Evolutionary conservation across 2,888 invertebrate species (phyloP), one percentile per base, ranked within the genome.

Genomic region (Mythimna lalbum): DNA sequence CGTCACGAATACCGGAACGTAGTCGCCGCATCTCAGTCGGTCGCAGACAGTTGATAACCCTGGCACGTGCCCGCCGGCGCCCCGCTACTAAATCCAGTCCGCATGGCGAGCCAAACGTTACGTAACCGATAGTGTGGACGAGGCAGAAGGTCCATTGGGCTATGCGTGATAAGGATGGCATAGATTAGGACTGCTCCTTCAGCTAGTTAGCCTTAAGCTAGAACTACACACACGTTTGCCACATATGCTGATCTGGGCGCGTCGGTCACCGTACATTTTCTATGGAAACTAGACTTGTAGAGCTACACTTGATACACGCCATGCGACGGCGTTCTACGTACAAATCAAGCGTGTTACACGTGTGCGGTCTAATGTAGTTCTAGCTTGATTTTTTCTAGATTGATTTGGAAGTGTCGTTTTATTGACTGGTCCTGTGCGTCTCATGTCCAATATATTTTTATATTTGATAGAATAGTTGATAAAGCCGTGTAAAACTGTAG

Each of bases 31-130:
- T 81, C 82, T 73, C 63, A 66, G 81, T 76, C 77, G 77, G 63
- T 76, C 68, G 59, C 52, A 86, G 86, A 78, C 86, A 83, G 81
- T 76, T 69, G 86, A 74, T 83, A 83, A 74, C 73, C 80, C 81
- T 81, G 84, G 76, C 86, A 81, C 81, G 78, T 80, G 88, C 33
- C 23, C 76, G 88, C 88, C 88, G 90, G 88, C 89, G 85, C 84
- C 85, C 76, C 85, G 83, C 81, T 73, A 84, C 90, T 88, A 90
- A 89, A 90, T 91, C 86, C 85, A 89, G 87, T 85, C 85, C 86
- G 85, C 87, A 86, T 89, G 89, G 87, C 86, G 88, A 86, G 90
- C 87, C 89, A 86, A 89, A 80, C 82, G 87, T 93, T 93, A 91
- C 91, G 90, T 91, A 93, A 92, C 80, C 52, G 10, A 33, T 39